These are phyloP conservation scores for Anhinga anhinga DNA, from an alignment of 2,113 vertebrate genomes.

Conservation along the genomic window DNA sequence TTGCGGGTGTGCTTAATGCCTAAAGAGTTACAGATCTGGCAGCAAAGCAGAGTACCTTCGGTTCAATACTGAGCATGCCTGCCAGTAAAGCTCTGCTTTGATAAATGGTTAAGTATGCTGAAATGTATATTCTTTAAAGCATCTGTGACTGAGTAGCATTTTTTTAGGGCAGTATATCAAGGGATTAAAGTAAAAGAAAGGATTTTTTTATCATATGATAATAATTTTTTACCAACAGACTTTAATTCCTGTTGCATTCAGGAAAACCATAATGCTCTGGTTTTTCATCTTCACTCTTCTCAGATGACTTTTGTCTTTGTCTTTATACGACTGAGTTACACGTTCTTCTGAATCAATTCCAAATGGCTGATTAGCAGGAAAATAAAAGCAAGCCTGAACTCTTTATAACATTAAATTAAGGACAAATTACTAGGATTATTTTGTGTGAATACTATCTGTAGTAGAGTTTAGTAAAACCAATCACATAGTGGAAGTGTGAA, in stretches of 20 bases:
- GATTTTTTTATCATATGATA: not conserved
- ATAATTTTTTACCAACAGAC: not conserved
- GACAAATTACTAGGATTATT: not conserved
- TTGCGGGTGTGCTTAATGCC: not conserved
- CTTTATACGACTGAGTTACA: not conserved
- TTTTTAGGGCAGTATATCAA: not conserved
- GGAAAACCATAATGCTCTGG: not conserved
- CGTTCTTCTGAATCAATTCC: not conserved
- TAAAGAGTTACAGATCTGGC: not conserved
- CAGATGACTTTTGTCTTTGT: not conserved
- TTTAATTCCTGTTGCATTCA: not conserved
- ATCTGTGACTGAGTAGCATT: not conserved
- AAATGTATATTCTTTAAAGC: conserved; percentile 15
- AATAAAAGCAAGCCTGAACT: not conserved
- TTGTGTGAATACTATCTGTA: not conserved
- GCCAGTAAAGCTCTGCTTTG: conserved; percentile 23
- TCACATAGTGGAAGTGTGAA: not conserved
- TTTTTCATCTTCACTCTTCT: not conserved
- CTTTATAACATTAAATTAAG: not conserved
- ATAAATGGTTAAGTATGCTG: conserved; percentile 47
- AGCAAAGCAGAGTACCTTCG: not conserved
- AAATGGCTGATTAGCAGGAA: not conserved
- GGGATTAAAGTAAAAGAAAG: not conserved
- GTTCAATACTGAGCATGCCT: not conserved
- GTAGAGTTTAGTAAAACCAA: not conserved